Evolutionary conservation across 2,113 vertebrate genomes (phyloP).

Genomic region (Python bivittatus): DNA sequence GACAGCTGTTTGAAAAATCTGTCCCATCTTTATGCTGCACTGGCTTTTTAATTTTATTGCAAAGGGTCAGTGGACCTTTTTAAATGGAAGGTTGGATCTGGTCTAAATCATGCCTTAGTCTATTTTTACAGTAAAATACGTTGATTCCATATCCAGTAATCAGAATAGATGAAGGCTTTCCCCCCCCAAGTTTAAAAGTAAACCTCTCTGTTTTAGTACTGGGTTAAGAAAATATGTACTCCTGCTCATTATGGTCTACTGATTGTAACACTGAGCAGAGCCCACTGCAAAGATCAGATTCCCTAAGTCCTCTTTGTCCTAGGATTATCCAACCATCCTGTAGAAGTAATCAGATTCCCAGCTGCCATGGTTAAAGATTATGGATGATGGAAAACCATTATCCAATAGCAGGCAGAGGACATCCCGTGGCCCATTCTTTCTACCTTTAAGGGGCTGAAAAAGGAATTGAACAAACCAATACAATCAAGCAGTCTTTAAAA

Average conservation of each 20-base stretch:
- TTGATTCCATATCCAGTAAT: neutral
- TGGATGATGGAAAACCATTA: too few relatives aligned
- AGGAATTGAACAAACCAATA: neutral
- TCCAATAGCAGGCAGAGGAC: neutral
- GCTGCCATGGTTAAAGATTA: too few relatives aligned
- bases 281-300: neutral
- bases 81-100: conserved; percentile 34
- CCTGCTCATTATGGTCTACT: neutral
- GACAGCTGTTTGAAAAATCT: conserved; percentile 79
- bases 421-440: too few relatives aligned
- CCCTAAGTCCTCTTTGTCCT: neutral
- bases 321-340: neutral
- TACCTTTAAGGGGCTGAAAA: neutral
- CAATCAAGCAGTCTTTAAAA: neutral
- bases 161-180: neutral
- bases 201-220: neutral
- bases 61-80: conserved; percentile 67
- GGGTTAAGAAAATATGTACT: neutral
- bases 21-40: conserved; percentile 68
- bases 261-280: neutral
- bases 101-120: neutral
- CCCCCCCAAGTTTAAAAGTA: neutral
- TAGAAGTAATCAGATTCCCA: neutral
- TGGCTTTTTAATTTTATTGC: conserved; percentile 68
- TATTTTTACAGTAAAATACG: neutral